These are phyloP conservation scores for Marronus borbonicus DNA, from an alignment of 2,888 invertebrate species.

Conservation along the genomic window DNA sequence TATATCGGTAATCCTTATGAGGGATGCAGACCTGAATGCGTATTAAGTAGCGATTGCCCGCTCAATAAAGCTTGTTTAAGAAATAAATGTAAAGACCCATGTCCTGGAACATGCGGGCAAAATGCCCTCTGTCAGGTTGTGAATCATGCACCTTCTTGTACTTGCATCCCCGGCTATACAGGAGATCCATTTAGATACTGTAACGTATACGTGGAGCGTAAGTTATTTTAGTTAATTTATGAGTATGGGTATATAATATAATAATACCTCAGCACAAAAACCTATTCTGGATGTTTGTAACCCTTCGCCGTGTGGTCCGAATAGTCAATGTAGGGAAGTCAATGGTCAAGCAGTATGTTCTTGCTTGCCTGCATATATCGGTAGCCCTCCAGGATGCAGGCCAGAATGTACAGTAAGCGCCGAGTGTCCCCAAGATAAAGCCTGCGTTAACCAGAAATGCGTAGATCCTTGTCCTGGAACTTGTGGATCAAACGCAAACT, in stretches of 20 bases:
- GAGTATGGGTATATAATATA: conserved; percentile 49
- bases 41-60: conserved; percentile 81
- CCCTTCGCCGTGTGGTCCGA: conserved; percentile 86
- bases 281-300: conserved; percentile 74
- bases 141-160: conserved; percentile 81
- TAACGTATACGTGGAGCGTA: conserved; percentile 64
- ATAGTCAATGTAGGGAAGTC: conserved; percentile 81
- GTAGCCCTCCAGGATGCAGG: conserved; percentile 76
- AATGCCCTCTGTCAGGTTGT: conserved; percentile 82
- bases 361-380: conserved; percentile 75
- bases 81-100: conserved; percentile 84
- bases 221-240: conserved; percentile 70
- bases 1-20: conserved; percentile 86
- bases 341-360: conserved; percentile 74
- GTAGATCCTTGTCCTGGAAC: conserved; percentile 72
- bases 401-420: conserved; percentile 74
- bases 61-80: conserved; percentile 80
- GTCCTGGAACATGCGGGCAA: conserved; percentile 83
- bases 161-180: conserved; percentile 80
- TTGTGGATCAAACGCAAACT: conserved; percentile 72
- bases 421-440: conserved; percentile 72
- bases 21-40: conserved; percentile 84
- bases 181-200: conserved; percentile 85
- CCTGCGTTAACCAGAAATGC: conserved; percentile 67
- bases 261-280: conserved; percentile 58